These are phyloP conservation scores for Siniperca chuatsi DNA, from an alignment of 2,113 vertebrate genomes.

Conservation along the genomic window DNA sequence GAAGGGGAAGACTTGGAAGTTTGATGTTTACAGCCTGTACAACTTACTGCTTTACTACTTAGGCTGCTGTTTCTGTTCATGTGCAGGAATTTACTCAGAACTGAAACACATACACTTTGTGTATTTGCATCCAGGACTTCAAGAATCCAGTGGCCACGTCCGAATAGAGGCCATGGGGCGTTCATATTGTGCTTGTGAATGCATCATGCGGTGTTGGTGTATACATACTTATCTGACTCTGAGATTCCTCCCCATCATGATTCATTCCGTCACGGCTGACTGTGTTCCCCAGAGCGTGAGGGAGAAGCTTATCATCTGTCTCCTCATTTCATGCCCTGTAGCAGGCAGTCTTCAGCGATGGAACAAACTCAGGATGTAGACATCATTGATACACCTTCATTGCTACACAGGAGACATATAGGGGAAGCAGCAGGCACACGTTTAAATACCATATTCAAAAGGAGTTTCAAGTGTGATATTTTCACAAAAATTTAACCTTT, in stretches of 20 bases:
- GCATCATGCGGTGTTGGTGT: constrained; percentile 7
- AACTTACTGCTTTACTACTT: constrained; percentile 8
- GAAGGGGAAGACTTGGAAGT: constrained; percentile 45
- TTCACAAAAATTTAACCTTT: constrained; percentile 64
- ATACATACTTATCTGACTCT: constrained; percentile 57
- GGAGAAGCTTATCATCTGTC: constrained; percentile 76
- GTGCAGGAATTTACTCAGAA: constrained; percentile 10
- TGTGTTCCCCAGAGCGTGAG: constrained; percentile 61
- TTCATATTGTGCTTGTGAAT: constrained; percentile 27
- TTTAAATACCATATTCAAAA: constrained; percentile 61
- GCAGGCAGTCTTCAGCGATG: constrained; percentile 55
- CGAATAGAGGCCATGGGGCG: constrained; percentile 8
- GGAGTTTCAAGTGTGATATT: constrained; percentile 44
- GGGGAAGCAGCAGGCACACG: constrained; percentile 32
- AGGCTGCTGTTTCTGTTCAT: background rate
- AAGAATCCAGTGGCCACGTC: constrained; percentile 9
- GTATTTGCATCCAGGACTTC: background rate
- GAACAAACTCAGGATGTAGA: constrained; percentile 62
- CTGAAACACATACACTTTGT: background rate
- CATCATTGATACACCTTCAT: constrained; percentile 59
- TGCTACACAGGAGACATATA: constrained; percentile 39
- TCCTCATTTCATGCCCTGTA: constrained; percentile 73
- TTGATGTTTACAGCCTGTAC: constrained; percentile 38
- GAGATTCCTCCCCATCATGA: constrained; percentile 58
- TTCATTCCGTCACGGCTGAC: constrained; percentile 70